Conservation (phyloP, 2,797 vertebrate genomes). For the Dermochelys coriacea region DNA sequence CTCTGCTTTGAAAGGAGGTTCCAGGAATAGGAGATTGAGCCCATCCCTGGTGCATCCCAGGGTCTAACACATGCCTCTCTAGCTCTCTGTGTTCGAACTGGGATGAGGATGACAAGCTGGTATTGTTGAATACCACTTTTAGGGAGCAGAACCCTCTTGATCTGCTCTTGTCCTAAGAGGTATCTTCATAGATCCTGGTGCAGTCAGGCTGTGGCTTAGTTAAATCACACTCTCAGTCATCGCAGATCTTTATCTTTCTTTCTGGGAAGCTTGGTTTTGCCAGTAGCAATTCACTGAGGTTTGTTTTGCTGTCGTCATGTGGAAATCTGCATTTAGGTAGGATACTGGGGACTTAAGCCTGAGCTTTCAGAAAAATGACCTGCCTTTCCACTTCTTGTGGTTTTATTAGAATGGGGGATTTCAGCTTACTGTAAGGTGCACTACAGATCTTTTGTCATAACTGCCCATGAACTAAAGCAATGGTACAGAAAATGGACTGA, state of each 20-base stretch:
- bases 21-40: neutral
- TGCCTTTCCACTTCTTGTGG: neutral
- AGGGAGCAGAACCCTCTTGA: neutral
- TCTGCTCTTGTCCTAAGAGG: neutral
- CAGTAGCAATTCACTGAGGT: neutral
- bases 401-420: slow-evolving; percentile 14
- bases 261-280: slow-evolving; percentile 30
- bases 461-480: neutral
- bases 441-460: slow-evolving; percentile 16
- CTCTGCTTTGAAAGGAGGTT: neutral
- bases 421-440: neutral
- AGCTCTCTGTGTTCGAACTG: neutral
- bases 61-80: neutral
- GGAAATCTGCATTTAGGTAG: neutral
- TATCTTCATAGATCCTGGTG: neutral
- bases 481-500: neutral
- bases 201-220: neutral
- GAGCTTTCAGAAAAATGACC: neutral
- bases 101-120: neutral
- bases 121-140: neutral
- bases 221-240: slow-evolving; percentile 15
- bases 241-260: slow-evolving; percentile 34
- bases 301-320: neutral
- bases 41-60: neutral
- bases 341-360: neutral